Conservation (phyloP, 2,113 vertebrate species). For the Vulpes lagopus region DNA sequence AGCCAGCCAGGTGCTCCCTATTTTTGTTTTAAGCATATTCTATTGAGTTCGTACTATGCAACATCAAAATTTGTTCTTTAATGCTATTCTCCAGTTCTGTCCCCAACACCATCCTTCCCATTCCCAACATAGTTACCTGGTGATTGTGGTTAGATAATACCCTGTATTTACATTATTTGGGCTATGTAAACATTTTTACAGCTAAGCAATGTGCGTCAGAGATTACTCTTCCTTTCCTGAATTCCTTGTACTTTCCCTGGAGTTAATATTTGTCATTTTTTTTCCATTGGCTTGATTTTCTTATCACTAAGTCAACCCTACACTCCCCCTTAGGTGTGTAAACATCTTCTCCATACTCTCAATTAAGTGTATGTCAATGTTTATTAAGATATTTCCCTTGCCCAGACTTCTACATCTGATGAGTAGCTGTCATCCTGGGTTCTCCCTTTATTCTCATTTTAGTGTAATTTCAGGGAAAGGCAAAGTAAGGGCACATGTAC, state of each 20-base stretch:
- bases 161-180: neutral
- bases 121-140: neutral
- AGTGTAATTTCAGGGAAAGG: neutral
- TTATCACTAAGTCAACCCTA: neutral
- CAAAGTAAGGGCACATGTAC: neutral
- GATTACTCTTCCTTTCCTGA: neutral
- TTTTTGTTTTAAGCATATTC: neutral
- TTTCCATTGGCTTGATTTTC: neutral
- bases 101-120: neutral
- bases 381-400: neutral
- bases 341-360: neutral
- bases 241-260: neutral
- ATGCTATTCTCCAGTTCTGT: neutral
- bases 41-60: neutral
- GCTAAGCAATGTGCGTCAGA: neutral
- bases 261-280: neutral
- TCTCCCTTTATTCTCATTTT: neutral
- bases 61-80: neutral
- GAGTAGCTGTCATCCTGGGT: neutral
- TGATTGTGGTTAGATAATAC: neutral
- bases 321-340: neutral
- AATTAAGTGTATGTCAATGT: neutral
- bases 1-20: neutral
- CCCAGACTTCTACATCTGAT: neutral
- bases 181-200: neutral